Base-by-base conservation (phyloP, 2,797 vertebrate species). In the Lagorchestes hirsutus region DNA sequence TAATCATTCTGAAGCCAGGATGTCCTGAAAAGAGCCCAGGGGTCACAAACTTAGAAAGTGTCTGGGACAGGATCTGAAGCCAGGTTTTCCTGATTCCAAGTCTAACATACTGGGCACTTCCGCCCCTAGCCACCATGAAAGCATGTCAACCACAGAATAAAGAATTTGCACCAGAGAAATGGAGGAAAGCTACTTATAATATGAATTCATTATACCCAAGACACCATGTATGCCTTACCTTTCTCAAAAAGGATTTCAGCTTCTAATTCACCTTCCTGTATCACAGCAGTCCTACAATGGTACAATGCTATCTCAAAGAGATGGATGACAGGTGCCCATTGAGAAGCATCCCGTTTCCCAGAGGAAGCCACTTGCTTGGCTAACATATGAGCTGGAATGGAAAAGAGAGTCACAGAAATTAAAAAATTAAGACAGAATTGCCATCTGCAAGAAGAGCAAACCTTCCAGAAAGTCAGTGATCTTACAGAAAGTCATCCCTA, bases 161-260 rank as follows among this genome's bases (percentile, higher is more conserved):
- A 50, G 74, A 40, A 46, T 82, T 82, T 46, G 22, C 29, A 82
- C 27, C 4, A 46, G 74, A 87, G 40, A 46, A 46, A 27, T 28
- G 9, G 74, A 46, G 22, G 40, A 87, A 87, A 87, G 40, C 40
- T 87, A 50, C 67, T 87, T 27, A 87, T 50, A 4, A 50, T 87
- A 27, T 50, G 52, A 59, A 4, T 54, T 95, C 90, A 28, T 91
- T 9, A 2, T 2, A 52, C 59, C 34, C 16, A 91, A 95, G 11
- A 91, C 74, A 62, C 0, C 58, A 52, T n/a, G 67, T n/a, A 93
- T 90, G 90, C 82, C 96, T 97, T 97, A 99, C 99, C 99, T 98
- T 98, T 99, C 93, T 98, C 98, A 97, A 99, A 99, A 52, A 99
- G 98, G 58, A 99, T 97, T 96, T 99, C 99, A 29, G 98, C 98